These are phyloP conservation scores for Eurypyga helias DNA, from an alignment of 2,113 vertebrate species.

Conservation along the genomic window DNA sequence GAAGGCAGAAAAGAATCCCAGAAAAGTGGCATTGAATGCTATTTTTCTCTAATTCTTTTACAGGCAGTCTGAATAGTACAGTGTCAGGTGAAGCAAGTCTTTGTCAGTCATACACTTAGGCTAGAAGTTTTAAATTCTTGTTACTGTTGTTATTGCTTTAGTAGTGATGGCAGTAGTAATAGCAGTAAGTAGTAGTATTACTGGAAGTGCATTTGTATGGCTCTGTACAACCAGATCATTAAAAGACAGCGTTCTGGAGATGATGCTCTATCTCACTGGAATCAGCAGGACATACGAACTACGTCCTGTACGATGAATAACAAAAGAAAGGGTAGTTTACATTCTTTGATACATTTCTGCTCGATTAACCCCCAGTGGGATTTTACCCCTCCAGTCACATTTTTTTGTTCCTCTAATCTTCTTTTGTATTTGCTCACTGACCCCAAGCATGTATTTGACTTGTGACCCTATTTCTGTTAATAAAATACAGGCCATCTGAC, in stretches of 20 bases:
- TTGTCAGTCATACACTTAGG: background rate
- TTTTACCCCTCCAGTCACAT: conserved; percentile 55
- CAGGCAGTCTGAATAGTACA: background rate
- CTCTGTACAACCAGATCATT: background rate
- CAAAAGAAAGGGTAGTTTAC: conserved; percentile 62
- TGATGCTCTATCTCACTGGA: conserved; percentile 2
- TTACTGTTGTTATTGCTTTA: background rate
- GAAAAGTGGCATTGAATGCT: background rate
- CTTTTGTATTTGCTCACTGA: conserved; percentile 82
- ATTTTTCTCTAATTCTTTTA: background rate
- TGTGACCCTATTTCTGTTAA: conserved; percentile 81
- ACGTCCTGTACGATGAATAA: conserved; percentile 42
- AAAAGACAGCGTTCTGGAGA: background rate
- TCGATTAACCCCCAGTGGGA: conserved; percentile 70
- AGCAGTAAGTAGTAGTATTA: background rate
- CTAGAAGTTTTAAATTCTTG: background rate
- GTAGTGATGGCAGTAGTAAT: background rate
- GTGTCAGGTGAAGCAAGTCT: background rate
- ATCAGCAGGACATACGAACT: conserved; percentile 1
- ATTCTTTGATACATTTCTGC: conserved; percentile 63
- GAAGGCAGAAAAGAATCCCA: background rate
- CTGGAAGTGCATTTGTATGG: background rate
- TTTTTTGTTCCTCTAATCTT: conserved; percentile 81
- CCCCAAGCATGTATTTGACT: conserved; percentile 83
- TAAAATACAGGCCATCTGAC: conserved; percentile 74